A percentile compares a stretch with the other conserved stretches of the same genome.
Evolutionary conservation across 2,888 invertebrate species (phyloP).

Genomic region (Brachylomia viminalis): DNA sequence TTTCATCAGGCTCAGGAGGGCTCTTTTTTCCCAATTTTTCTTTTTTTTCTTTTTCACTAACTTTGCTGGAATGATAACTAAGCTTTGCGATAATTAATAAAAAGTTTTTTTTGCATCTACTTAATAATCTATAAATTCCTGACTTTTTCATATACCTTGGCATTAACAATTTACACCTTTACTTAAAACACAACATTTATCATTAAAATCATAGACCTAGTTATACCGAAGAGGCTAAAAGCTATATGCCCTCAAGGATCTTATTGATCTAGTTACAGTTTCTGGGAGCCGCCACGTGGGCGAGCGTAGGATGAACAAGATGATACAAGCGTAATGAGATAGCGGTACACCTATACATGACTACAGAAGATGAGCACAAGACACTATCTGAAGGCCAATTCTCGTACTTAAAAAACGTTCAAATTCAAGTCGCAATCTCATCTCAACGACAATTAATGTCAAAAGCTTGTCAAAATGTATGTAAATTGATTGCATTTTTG

Average conservation of each 20-base stretch:
- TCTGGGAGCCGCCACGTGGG: neutral
- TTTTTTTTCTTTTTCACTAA: too few relatives aligned
- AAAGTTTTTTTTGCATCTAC: neutral
- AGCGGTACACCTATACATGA: neutral
- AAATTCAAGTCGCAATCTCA: too few relatives aligned
- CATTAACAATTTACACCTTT: neutral
- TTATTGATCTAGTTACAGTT: constrained; percentile 19
- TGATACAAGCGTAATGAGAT: constrained; percentile 26
- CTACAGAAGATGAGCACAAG: neutral
- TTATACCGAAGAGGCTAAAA: neutral
- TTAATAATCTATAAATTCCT: neutral
- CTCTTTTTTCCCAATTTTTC: too few relatives aligned
- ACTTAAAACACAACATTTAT: neutral
- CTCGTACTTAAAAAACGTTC: too few relatives aligned
- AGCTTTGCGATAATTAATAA: neutral
- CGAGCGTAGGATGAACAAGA: neutral
- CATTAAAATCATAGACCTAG: neutral
- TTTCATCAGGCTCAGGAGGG: too few relatives aligned
- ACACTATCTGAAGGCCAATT: too few relatives aligned
- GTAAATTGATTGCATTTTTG: too few relatives aligned
- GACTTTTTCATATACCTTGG: neutral
- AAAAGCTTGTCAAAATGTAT: too few relatives aligned
- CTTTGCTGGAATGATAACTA: neutral
- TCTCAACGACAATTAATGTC: too few relatives aligned
- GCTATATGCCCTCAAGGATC: constrained; percentile 4